Conservation (phyloP, 2,797 vertebrate species). For the Oreonectes daqikongensis region DNA sequence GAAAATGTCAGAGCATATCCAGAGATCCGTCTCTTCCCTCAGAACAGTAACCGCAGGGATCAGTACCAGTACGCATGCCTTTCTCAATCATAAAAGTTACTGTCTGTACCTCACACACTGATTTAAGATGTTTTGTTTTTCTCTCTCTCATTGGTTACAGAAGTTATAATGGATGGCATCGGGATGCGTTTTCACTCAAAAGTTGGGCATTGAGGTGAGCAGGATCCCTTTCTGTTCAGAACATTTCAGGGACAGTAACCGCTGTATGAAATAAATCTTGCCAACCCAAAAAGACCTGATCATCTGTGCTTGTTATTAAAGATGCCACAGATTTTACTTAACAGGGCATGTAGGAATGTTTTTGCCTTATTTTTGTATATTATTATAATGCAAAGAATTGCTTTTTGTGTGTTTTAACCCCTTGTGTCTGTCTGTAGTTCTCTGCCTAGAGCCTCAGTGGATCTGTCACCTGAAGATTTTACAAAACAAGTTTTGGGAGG, state of each 20-base stretch:
- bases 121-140: background rate
- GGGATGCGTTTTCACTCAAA: slow-evolving; percentile 89
- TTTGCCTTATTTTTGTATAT: no score
- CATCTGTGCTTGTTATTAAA: no score
- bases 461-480: slow-evolving; percentile 87
- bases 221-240: background rate
- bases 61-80: slow-evolving; percentile 77
- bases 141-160: slow-evolving; percentile 66
- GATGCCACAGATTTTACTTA: background rate
- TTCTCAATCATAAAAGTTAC: background rate
- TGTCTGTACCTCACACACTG: background rate
- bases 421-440: slow-evolving; percentile 70
- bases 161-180: slow-evolving; percentile 90
- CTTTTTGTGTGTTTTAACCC: background rate
- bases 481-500: slow-evolving; percentile 84
- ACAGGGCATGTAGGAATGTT: no score
- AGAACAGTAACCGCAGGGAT: slow-evolving; percentile 69
- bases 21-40: slow-evolving; percentile 87
- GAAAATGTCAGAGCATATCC: slow-evolving; percentile 88
- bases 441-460: slow-evolving; percentile 84
- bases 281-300: no score
- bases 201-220: slow-evolving; percentile 89
- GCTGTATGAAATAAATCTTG: background rate
- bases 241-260: background rate
- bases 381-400: background rate